Evolutionary conservation across 1,140 invertebrate genomes (phyloP), one percentile per base, ranked within the genome.

Genomic region (Brachystomella parvula): DNA sequence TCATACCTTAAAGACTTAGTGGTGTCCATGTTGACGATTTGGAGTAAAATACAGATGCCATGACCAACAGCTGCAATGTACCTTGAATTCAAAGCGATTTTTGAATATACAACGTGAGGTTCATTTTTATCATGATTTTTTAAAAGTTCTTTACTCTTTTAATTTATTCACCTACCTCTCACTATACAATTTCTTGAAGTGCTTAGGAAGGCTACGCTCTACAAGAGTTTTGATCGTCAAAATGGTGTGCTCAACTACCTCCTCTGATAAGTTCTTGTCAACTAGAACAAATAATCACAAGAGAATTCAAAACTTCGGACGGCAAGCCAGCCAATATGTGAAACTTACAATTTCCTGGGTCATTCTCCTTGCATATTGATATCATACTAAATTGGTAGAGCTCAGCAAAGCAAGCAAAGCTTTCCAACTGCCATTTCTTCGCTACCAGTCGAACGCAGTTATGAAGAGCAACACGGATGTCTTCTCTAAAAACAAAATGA

Each of bases 11-110:
- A 29, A 3, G 19, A 2, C 24, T 39, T 65, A 9, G 19, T 26
- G 1, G 57, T 49, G 30, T 64, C 28, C 30, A 33, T 19, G 6
- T 24, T 60, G 1, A 64, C 29, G 3, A 65, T 32, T 61, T 65
- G 67, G 2, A 68, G 28, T 15, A 68, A 29, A 3, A 68, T 30
- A 47, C 59, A 64, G 12, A 68, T 61, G 6, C 53, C 39, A 57
- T 65, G 63, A 17, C 57, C 67, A 30, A 68, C 44, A 12, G 63
- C 28, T 35, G 30, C 26, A 3, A 68, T 49, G 26, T 61, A 67
- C 21, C 47, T 60, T 39, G 26, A n/a, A 26, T n/a, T n/a, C n/a
- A n/a, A n/a, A n/a, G n/a, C n/a, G n/a, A n/a, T n/a, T n/a, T n/a
- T n/a, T n/a, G n/a, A n/a, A n/a, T n/a, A n/a, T n/a, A n/a, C n/a